These are phyloP conservation scores for Scaeva pyrastri DNA, from an alignment of 2,888 invertebrate species.

Conservation along the genomic window DNA sequence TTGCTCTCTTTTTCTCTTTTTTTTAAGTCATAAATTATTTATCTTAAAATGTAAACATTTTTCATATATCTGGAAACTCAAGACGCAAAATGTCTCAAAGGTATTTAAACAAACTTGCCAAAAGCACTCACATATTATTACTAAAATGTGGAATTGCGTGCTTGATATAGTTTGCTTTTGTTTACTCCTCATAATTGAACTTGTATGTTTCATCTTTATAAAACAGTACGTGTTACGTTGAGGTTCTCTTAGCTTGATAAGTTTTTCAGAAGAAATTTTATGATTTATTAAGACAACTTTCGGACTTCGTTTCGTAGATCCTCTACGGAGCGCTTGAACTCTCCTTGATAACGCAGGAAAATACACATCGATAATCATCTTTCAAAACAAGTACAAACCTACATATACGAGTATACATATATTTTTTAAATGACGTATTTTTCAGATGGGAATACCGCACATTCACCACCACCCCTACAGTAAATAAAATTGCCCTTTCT, in stretches of 20 bases:
- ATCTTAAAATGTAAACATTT: conserved; percentile 64
- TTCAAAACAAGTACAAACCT: not conserved
- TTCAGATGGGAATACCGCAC: not conserved
- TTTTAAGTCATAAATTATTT: conserved; percentile 72
- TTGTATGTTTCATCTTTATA: conserved; percentile 25
- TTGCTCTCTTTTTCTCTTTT: conserved; percentile 39
- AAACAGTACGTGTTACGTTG: not conserved
- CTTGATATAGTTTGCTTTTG: conserved; percentile 37
- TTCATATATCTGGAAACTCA: conserved; percentile 32
- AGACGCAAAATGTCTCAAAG: conserved; percentile 54
- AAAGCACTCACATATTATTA: conserved; percentile 45
- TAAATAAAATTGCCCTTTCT: not conserved
- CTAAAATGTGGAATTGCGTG: conserved; percentile 9
- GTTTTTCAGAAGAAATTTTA: not conserved
- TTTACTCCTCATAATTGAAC: conserved; percentile 44
- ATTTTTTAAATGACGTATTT: conserved; percentile 5
- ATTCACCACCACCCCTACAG: not conserved
- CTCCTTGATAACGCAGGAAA: not conserved
- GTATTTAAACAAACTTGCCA: conserved; percentile 62
- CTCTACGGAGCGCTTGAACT: not conserved
- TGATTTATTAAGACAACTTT: conserved; percentile 25
- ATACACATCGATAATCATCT: conserved; percentile 26
- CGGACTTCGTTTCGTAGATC: not conserved
- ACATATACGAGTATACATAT: not conserved
- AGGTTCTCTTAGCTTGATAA: not conserved